Percentiles rank a stretch among this genome's conserved stretches.
These are phyloP conservation scores for Reticulitermes lucifugus DNA, from an alignment of 2,888 invertebrate genomes.

Conservation along the genomic window DNA sequence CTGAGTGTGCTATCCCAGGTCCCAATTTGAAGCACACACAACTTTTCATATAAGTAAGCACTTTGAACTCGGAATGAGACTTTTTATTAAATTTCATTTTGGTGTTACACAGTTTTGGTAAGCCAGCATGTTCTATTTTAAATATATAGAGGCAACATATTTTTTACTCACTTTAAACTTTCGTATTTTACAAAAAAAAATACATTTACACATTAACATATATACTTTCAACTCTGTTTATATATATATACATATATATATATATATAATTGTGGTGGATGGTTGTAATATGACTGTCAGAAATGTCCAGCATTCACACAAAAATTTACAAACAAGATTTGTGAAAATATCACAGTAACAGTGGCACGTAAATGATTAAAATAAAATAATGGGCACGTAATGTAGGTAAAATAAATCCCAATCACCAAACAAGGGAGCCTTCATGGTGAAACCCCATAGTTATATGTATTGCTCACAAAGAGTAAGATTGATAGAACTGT, in stretches of 20 bases:
- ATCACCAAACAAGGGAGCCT: neutral
- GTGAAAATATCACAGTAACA: neutral
- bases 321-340: neutral
- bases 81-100: slow-evolving; percentile 21
- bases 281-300: neutral
- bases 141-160: neutral
- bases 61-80: neutral
- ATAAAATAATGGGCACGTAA: neutral
- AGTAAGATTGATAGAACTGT: neutral
- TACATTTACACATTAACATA: neutral
- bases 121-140: slow-evolving; percentile 7
- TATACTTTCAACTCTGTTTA: slow-evolving; percentile 2
- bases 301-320: neutral
- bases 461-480: no score
- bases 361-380: neutral
- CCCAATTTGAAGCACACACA: no score
- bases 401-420: neutral
- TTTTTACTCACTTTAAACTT: neutral
- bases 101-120: slow-evolving; percentile 23
- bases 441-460: no score
- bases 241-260: neutral
- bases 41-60: neutral
- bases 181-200: slow-evolving; percentile 11
- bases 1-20: no score
- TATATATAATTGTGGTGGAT: neutral